phyloP scores from a whole-genome alignment of 2,888 invertebrate species.

The Dione vanillae region DNA sequence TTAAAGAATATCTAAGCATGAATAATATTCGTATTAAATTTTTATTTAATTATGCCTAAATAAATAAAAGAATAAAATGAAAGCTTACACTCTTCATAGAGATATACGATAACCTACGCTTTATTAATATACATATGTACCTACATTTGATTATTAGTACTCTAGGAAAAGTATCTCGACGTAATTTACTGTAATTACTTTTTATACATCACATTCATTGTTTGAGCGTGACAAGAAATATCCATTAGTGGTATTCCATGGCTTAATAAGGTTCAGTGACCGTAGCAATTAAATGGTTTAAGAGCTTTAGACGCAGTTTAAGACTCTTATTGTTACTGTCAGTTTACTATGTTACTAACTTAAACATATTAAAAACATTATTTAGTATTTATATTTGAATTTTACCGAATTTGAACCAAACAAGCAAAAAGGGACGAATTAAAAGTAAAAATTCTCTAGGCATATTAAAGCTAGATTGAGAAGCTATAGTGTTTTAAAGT shows the following conservation, averaged over 20 bases:
- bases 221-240: slow-evolving; percentile 16
- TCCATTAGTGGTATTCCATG: slow-evolving; percentile 18
- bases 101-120: no score
- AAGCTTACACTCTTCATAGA: no score
- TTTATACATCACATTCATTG: neutral
- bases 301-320: slow-evolving; percentile 9
- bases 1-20: no score
- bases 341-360: slow-evolving; percentile 1
- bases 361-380: neutral
- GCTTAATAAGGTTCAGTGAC: slow-evolving; percentile 17
- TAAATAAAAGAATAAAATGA: no score
- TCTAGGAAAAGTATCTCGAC: neutral
- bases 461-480: neutral
- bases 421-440: neutral
- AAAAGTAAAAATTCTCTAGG: neutral
- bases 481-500: no score
- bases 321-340: slow-evolving; percentile 10
- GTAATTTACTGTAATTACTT: slow-evolving; percentile 7
- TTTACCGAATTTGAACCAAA: neutral
- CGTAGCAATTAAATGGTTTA: slow-evolving; percentile 10
- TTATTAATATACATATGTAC: neutral
- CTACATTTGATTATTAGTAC: no score
- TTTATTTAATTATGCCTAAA: no score
- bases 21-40: no score
- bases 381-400: neutral